Evolutionary conservation across 1,140 invertebrate species (phyloP).

Genomic region (Pachypsylla venusta): DNA sequence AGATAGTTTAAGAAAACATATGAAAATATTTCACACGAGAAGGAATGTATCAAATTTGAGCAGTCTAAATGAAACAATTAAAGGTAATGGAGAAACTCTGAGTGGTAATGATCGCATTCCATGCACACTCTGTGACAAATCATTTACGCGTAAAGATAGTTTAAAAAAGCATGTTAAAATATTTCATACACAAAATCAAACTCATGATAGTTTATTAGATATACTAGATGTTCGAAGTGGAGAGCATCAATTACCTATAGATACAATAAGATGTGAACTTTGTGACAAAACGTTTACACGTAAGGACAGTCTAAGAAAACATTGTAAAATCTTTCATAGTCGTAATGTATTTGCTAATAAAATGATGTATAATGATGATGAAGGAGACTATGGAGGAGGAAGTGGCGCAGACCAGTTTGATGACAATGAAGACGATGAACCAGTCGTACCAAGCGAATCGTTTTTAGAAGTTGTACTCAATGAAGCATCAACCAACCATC

Average conservation of each 20-base stretch:
- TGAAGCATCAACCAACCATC: background rate
- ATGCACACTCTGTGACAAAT: background rate
- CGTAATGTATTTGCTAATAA: too few relatives aligned
- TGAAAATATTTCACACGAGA: background rate
- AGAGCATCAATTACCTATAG: background rate
- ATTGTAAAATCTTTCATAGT: background rate
- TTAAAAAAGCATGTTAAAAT: background rate
- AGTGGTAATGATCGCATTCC: background rate
- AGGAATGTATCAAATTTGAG: too few relatives aligned
- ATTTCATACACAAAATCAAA: background rate
- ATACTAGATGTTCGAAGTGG: background rate
- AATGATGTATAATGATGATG: too few relatives aligned
- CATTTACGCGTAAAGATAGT: background rate
- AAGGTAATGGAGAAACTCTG: too few relatives aligned
- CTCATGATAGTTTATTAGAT: background rate
- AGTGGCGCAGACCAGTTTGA: background rate
- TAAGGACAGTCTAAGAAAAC: constrained; percentile 1
- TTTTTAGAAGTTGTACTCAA: background rate
- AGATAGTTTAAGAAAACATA: background rate
- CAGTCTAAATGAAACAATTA: too few relatives aligned
- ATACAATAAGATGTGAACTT: background rate
- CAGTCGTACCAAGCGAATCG: too few relatives aligned
- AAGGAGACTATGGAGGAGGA: background rate
- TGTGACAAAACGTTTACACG: background rate
- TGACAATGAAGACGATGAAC: too few relatives aligned